A percentile compares a stretch with the other conserved stretches of the same genome.
Evolutionary conservation across 2,888 invertebrate species (phyloP).

Genomic region (Anaspis maculata): DNA sequence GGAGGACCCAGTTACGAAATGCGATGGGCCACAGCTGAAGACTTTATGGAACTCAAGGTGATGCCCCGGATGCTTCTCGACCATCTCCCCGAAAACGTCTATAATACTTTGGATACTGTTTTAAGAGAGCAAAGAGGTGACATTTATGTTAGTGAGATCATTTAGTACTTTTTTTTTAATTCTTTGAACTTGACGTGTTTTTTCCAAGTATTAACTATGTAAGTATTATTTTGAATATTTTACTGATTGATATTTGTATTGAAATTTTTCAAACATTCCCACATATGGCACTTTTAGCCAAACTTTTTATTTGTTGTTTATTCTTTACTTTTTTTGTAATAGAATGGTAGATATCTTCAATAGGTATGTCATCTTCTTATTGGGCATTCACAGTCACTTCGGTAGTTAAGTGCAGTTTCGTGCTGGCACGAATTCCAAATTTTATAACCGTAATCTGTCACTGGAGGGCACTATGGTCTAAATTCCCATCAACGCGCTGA

Average conservation of each 20-base stretch:
- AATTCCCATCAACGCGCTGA: too few species aligned
- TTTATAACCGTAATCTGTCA: too few species aligned
- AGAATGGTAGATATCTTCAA: too few species aligned
- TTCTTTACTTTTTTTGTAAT: neutral
- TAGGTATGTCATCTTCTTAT: neutral
- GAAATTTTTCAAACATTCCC: neutral
- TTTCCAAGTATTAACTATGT: too few species aligned
- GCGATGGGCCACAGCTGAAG: conserved; percentile 72
- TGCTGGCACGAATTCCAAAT: too few species aligned
- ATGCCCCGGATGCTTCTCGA: conserved; percentile 81
- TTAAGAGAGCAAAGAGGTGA: conserved; percentile 45
- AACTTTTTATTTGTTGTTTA: too few species aligned
- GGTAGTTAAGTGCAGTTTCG: too few species aligned
- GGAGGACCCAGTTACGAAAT: conserved; percentile 63
- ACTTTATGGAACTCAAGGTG: conserved; percentile 73
- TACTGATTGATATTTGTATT: neutral
- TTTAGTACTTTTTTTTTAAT: conserved; percentile 17
- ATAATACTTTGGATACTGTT: conserved; percentile 58
- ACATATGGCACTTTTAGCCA: too few species aligned
- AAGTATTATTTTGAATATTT: neutral
- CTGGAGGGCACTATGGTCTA: too few species aligned
- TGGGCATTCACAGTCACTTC: too few species aligned
- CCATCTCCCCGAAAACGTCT: conserved; percentile 75
- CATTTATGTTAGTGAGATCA: conserved; percentile 30
- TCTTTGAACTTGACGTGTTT: too few species aligned